Evolutionary conservation across 2,113 vertebrate species (phyloP).

Genomic region (rat (Rattus norvegicus)): DNA sequence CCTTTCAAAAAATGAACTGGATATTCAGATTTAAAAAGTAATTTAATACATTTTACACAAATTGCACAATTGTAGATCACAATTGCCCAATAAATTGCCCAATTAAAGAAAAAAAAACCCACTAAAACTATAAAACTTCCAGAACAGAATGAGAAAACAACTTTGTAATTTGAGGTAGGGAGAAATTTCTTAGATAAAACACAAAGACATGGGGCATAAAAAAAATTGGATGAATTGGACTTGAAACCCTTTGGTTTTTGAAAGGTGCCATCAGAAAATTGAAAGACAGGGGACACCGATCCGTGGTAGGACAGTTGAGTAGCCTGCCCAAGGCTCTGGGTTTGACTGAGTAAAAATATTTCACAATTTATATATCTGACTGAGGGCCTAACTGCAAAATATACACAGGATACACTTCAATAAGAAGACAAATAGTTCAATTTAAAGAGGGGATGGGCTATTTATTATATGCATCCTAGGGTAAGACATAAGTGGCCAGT

Average conservation of each 20-base stretch:
- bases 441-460: not conserved
- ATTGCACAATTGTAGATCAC: not conserved
- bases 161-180: not conserved
- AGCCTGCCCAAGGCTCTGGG: not conserved
- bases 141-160: slow-evolving; percentile 3
- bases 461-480: not conserved
- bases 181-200: not conserved
- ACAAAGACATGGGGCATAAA: not conserved
- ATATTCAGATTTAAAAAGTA: not conserved
- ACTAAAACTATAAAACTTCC: not conserved
- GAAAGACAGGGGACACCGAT: not conserved
- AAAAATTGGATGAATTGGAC: not conserved
- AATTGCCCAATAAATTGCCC: not conserved
- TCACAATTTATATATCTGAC: not conserved
- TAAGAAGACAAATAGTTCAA: not conserved
- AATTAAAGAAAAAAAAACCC: not conserved
- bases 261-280: not conserved
- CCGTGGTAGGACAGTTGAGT: not conserved
- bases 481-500: not conserved
- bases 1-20: not conserved
- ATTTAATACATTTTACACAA: not conserved
- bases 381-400: not conserved
- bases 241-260: not conserved
- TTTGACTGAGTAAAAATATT: not conserved
- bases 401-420: slow-evolving; percentile 1